Evolutionary conservation across 2,888 invertebrate species (phyloP).

Genomic region (Epirrhoe tristata): DNA sequence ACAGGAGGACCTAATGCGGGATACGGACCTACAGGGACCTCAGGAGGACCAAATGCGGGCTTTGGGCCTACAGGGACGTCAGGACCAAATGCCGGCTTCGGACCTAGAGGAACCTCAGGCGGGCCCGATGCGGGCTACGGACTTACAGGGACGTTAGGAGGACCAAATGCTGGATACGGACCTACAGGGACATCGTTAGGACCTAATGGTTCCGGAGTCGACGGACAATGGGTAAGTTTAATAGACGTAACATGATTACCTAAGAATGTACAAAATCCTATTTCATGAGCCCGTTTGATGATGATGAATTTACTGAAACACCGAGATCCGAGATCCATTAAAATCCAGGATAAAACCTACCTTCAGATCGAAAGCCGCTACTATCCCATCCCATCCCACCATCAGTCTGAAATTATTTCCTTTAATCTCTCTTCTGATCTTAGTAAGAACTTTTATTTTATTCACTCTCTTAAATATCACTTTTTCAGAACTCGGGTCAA

Average conservation of each 20-base stretch:
- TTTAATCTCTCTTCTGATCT: too few relatives aligned
- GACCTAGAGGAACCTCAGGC: conserved; percentile 18
- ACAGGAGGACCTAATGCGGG: conserved; percentile 24
- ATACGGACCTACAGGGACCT: conserved; percentile 14
- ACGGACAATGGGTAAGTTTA: conserved; percentile 51
- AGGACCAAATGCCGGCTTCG: conserved; percentile 27
- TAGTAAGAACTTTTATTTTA: neutral
- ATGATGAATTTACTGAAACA: too few relatives aligned
- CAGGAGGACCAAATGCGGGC: conserved; percentile 14
- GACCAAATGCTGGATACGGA: conserved; percentile 21
- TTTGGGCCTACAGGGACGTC: conserved; percentile 18
- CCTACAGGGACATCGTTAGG: conserved; percentile 24
- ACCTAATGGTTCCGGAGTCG: conserved; percentile 27
- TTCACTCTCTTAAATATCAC: neutral
- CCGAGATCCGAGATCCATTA: too few relatives aligned
- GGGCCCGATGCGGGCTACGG: conserved; percentile 35
- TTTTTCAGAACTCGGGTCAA: conserved; percentile 46
- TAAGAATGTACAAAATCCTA: too few relatives aligned
- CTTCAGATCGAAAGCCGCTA: too few relatives aligned
- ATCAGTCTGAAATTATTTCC: too few relatives aligned
- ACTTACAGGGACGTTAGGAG: conserved; percentile 5
- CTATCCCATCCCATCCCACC: too few relatives aligned
- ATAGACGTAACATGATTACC: too few relatives aligned
- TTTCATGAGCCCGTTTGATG: too few relatives aligned
- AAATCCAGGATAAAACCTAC: too few relatives aligned